A percentile compares a stretch with the other conserved stretches of the same genome.
Conservation (phyloP, 2,113 vertebrate species). For the Litocranius walleri region DNA sequence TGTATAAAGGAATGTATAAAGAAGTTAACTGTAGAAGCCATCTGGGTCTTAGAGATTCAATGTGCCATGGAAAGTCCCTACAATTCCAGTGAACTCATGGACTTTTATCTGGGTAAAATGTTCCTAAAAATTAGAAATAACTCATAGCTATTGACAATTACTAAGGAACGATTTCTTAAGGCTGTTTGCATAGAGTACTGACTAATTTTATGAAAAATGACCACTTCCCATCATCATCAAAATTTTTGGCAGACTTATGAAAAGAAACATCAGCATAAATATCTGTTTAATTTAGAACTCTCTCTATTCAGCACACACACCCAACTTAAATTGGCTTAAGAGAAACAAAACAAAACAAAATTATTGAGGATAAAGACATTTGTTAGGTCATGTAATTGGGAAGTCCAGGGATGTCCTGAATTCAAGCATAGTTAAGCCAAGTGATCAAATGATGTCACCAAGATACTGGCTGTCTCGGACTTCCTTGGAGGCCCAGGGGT, state of each 20-base stretch:
- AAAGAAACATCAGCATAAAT: not conserved
- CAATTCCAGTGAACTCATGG: not conserved
- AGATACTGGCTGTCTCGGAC: not conserved
- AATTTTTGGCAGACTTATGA: not conserved
- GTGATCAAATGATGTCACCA: not conserved
- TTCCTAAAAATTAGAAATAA: not conserved
- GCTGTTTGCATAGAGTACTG: not conserved
- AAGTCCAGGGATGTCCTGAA: not conserved
- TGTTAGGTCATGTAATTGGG: not conserved
- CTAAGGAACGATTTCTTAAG: not conserved
- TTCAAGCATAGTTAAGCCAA: not conserved
- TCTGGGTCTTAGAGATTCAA: not conserved
- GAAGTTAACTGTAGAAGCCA: not conserved
- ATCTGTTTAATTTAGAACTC: not conserved
- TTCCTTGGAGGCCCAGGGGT: not conserved
- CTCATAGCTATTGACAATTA: not conserved
- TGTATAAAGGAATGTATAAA: not conserved
- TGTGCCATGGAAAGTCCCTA: not conserved
- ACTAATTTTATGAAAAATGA: constrained; percentile 33
- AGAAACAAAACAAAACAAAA: not conserved
- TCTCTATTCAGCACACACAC: not conserved
- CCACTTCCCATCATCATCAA: not conserved
- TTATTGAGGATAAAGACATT: not conserved
- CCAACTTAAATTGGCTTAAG: not conserved
- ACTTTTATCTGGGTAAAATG: not conserved